A percentile compares a stretch with the other conserved stretches of the same genome.
phyloP scores from a whole-genome alignment of 1,140 invertebrate genomes.

The Drosophila prosaltans region DNA sequence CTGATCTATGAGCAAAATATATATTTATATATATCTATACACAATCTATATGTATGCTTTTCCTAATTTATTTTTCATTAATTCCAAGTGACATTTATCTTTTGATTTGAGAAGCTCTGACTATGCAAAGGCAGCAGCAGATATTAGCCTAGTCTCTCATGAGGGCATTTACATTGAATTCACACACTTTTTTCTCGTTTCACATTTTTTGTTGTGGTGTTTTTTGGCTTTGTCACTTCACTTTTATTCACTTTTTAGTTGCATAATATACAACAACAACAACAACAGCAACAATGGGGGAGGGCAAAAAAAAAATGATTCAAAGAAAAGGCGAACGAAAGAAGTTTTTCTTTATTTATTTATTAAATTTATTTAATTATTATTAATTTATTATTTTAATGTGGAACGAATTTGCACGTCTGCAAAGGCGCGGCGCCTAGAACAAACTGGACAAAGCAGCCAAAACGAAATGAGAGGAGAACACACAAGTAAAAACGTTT shows the following conservation, averaged over 20 bases:
- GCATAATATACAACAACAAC: neutral
- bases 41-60: conserved; percentile 42
- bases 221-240: neutral
- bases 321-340: neutral
- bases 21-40: conserved; percentile 29
- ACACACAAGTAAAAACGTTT: neutral
- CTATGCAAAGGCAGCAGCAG: conserved; percentile 43
- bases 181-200: neutral
- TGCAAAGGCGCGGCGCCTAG: conserved; percentile 55
- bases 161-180: neutral
- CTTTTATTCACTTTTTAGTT: neutral
- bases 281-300: no score
- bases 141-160: conserved; percentile 24
- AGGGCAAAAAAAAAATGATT: neutral
- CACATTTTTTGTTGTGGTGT: neutral
- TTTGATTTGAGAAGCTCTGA: conserved; percentile 1
- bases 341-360: conserved; percentile 14
- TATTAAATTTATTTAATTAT: neutral
- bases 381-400: neutral
- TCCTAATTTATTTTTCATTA: conserved; percentile 63
- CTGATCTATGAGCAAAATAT: conserved; percentile 67
- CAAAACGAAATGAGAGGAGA: conserved; percentile 35
- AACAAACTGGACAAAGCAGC: conserved; percentile 63
- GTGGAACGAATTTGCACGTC: conserved; percentile 49
- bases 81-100: conserved; percentile 29